Evolutionary conservation across 2,113 vertebrate species (phyloP).

Genomic region (Pseudorasbora parva): DNA sequence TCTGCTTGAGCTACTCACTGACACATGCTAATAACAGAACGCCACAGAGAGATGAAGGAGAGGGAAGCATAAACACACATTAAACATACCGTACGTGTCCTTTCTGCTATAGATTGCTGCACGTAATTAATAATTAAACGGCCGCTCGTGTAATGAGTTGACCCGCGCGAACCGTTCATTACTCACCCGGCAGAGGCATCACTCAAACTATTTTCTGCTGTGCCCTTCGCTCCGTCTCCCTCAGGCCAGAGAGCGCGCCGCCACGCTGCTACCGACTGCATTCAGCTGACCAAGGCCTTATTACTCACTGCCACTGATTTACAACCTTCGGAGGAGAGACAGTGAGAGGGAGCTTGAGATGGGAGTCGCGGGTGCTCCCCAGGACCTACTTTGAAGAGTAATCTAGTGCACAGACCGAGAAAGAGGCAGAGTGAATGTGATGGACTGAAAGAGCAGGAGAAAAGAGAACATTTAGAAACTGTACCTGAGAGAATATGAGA

Average conservation of each 20-base stretch:
- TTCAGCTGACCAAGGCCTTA: slow-evolving; percentile 69
- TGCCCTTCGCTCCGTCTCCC: slow-evolving; percentile 77
- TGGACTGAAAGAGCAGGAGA: slow-evolving; percentile 30
- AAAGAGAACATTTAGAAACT: slow-evolving; percentile 20
- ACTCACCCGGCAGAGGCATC: slow-evolving; percentile 93
- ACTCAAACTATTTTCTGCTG: slow-evolving; percentile 86
- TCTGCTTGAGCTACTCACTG: slow-evolving; percentile 64
- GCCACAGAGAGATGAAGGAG: slow-evolving; percentile 66
- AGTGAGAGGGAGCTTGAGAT: slow-evolving; percentile 32
- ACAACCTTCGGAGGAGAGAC: slow-evolving; percentile 58
- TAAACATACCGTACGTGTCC: slow-evolving; percentile 94
- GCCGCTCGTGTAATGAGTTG: slow-evolving; percentile 97
- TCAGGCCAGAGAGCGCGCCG: slow-evolving; percentile 52
- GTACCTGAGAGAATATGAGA: slow-evolving; percentile 13
- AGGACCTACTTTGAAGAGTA: slow-evolving; percentile 64
- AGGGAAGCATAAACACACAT: slow-evolving; percentile 80
- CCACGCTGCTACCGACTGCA: slow-evolving; percentile 57
- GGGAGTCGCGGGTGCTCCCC: slow-evolving; percentile 44
- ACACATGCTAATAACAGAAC: slow-evolving; percentile 67
- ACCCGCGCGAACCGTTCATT: slow-evolving; percentile 96
- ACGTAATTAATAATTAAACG: slow-evolving; percentile 99
- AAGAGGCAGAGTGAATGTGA: slow-evolving; percentile 4
- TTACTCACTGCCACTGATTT: slow-evolving; percentile 66
- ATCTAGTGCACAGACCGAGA: slow-evolving; percentile 58
- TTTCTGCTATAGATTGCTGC: slow-evolving; percentile 91